Conservation (phyloP, 1,140 invertebrate species). For the Spodoptera frugiperda region DNA sequence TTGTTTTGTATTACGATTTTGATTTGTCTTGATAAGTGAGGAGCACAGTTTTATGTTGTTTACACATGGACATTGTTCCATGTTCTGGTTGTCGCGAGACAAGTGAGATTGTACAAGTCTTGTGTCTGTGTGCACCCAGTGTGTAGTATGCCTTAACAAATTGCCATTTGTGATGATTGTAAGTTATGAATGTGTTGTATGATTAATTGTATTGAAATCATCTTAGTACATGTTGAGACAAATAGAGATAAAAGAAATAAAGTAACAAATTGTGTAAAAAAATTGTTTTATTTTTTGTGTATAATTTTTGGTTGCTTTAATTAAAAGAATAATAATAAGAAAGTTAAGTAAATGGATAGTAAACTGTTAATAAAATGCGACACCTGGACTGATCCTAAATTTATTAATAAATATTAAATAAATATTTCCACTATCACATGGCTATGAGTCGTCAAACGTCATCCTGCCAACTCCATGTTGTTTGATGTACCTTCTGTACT, state of each 20-base stretch:
- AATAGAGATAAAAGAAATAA: conserved; percentile 78
- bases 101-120: conserved; percentile 53
- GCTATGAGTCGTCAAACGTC: conserved; percentile 92
- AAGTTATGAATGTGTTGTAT: conserved; percentile 72
- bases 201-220: conserved; percentile 61
- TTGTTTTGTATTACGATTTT: conserved; percentile 47
- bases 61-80: conserved; percentile 8
- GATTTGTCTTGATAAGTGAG: conserved; percentile 40
- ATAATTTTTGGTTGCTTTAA: conserved; percentile 54
- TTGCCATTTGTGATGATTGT: conserved; percentile 80
- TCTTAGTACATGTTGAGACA: conserved; percentile 80
- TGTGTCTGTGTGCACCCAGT: conserved; percentile 50
- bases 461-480: conserved; percentile 92
- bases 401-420: conserved; percentile 46
- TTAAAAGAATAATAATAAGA: conserved; percentile 43
- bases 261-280: conserved; percentile 79
- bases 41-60: conserved; percentile 22
- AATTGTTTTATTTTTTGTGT: conserved; percentile 69
- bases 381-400: conserved; percentile 34
- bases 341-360: conserved; percentile 31
- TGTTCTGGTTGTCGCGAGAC: conserved; percentile 26
- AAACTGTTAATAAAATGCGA: conserved; percentile 26
- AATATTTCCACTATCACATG: conserved; percentile 46
- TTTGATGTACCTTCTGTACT: conserved; percentile 93
- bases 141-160: conserved; percentile 72